Conservation (phyloP, 2,888 invertebrate genomes). For the Sussaba pulchella region DNA sequence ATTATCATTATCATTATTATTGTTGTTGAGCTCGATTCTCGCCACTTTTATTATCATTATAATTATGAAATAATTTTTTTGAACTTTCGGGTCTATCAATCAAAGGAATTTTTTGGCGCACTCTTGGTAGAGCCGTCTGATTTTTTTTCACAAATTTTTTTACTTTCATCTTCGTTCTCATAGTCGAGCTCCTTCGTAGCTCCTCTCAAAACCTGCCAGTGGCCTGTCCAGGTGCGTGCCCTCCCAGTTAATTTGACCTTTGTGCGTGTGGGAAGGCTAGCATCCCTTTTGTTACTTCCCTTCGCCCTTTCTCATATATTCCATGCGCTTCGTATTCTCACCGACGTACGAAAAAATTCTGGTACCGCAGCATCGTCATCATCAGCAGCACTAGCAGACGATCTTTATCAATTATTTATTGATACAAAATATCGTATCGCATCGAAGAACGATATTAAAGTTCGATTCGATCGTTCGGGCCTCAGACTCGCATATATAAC, state of each 20-base stretch:
- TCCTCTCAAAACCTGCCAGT: constrained; percentile 69
- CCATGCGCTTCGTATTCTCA: constrained; percentile 4
- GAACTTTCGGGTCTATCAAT: background rate
- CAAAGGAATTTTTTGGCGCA: background rate
- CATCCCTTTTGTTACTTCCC: constrained; percentile 67
- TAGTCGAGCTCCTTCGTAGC: constrained; percentile 45
- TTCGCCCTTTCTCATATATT: constrained; percentile 46
- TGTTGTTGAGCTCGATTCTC: too few species aligned
- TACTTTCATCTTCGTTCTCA: constrained; percentile 47
- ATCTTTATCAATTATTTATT: constrained; percentile 56
- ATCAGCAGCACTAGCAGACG: background rate
- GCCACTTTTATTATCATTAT: too few species aligned
- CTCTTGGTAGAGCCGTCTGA: constrained; percentile 59
- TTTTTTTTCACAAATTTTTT: constrained; percentile 30
- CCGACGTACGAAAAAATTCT: constrained; percentile 24
- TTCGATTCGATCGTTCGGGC: background rate
- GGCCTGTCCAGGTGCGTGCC: constrained; percentile 74
- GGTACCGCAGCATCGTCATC: too few species aligned
- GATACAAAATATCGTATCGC: constrained; percentile 34
- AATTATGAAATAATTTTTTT: too few species aligned
- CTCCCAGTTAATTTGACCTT: constrained; percentile 70
- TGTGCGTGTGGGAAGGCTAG: constrained; percentile 39
- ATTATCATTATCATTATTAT: too few species aligned
- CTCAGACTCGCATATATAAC: constrained; percentile 36
- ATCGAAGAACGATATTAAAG: background rate